Conservation (phyloP, 1,140 invertebrate genomes). For the Macrosteles quadrilineatus region DNA sequence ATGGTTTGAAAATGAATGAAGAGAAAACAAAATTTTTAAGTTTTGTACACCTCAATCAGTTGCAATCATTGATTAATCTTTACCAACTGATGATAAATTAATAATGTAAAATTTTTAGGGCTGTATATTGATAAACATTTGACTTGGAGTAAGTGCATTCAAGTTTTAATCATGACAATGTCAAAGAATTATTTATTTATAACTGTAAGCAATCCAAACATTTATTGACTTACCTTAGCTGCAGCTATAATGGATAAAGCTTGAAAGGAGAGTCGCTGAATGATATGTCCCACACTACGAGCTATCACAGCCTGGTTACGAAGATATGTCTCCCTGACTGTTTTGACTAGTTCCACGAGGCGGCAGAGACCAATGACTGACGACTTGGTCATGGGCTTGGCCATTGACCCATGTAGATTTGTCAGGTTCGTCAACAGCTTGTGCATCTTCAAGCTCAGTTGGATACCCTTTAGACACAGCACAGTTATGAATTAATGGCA, state of each 20-base stretch:
- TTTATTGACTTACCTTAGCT: constrained; percentile 59
- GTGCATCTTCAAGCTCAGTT: constrained; percentile 61
- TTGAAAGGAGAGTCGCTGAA: constrained; percentile 70
- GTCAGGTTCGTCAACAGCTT: constrained; percentile 68
- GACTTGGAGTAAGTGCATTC: no score
- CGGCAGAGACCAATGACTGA: constrained; percentile 75
- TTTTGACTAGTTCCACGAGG: constrained; percentile 80
- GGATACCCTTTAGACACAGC: constrained; percentile 68
- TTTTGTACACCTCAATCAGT: no score
- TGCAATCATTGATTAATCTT: no score
- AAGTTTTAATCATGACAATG: no score
- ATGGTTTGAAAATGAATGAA: no score
- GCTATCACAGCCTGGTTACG: constrained; percentile 60
- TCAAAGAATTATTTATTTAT: no score
- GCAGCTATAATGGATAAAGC: constrained; percentile 59
- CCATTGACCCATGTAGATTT: constrained; percentile 75
- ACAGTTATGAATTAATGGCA: no score
- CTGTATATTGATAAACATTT: no score
- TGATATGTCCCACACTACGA: constrained; percentile 63
- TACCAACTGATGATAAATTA: no score
- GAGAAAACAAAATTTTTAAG: no score
- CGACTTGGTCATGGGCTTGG: constrained; percentile 76
- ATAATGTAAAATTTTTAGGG: no score
- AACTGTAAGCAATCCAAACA: no score
- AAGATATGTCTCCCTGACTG: constrained; percentile 65